Conservation (phyloP, 2,888 invertebrate species). For the Synanthedon andrenaeformis region DNA sequence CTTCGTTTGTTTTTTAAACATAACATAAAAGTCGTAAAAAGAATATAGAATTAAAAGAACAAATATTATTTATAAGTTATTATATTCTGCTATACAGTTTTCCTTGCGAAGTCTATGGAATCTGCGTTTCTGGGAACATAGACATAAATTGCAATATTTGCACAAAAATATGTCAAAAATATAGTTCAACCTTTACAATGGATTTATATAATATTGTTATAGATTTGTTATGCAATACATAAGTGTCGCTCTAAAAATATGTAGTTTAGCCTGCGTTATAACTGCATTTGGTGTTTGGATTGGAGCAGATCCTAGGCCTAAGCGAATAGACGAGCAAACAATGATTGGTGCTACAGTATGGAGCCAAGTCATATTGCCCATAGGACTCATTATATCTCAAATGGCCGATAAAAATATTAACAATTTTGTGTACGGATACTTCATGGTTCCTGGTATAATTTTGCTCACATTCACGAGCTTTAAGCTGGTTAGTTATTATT, state of each 20-base stretch:
- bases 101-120: too few relatives aligned
- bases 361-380: conserved; percentile 44
- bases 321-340: conserved; percentile 40
- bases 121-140: too few relatives aligned
- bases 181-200: too few relatives aligned
- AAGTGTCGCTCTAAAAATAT: conserved; percentile 24
- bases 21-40: too few relatives aligned
- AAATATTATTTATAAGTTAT: too few relatives aligned
- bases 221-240: not conserved
- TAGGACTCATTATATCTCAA: conserved; percentile 37
- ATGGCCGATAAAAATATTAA: conserved; percentile 24
- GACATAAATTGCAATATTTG: too few relatives aligned
- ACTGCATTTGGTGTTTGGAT: conserved; percentile 37
- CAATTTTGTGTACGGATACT: conserved; percentile 29
- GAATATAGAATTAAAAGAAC: too few relatives aligned
- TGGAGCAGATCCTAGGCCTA: conserved; percentile 32
- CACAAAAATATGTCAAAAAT: too few relatives aligned
- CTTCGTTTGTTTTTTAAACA: too few relatives aligned
- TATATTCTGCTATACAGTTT: too few relatives aligned
- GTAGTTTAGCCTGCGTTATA: conserved; percentile 27
- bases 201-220: too few relatives aligned
- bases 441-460: conserved; percentile 23
- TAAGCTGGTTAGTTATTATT: conserved; percentile 21
- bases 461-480: conserved; percentile 26
- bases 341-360: conserved; percentile 46